phyloP scores from a whole-genome alignment of 2,113 vertebrate species.

The Eidolon helvum region DNA sequence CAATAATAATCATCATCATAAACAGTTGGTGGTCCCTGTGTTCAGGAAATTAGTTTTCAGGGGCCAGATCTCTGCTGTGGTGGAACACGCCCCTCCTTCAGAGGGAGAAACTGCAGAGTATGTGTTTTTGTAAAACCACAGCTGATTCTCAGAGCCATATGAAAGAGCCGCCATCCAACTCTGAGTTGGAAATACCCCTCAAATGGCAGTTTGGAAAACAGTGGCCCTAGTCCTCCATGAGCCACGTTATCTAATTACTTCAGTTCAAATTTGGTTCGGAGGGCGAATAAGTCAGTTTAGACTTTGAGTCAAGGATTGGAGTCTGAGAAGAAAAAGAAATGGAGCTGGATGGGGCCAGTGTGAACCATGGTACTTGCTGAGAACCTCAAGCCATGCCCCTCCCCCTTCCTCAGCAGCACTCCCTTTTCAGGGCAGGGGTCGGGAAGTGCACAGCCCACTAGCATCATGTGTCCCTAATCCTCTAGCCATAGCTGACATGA shows the following conservation, averaged over 20 bases:
- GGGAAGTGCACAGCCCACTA: neutral
- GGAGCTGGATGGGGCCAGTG: neutral
- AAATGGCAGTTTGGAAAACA: neutral
- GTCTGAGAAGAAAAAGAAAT: neutral
- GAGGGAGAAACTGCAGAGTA: neutral
- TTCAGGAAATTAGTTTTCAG: conserved; percentile 65
- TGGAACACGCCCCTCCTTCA: neutral
- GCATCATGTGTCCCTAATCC: neutral
- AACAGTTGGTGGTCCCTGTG: neutral
- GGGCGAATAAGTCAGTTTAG: neutral
- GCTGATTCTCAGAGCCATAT: neutral
- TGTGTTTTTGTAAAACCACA: neutral
- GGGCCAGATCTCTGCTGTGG: conserved; percentile 18
- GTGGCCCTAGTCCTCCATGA: neutral
- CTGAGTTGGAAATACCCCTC: neutral
- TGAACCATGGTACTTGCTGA: neutral
- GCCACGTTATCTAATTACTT: neutral
- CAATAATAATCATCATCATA: neutral
- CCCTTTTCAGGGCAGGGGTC: neutral
- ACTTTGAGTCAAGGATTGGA: neutral
- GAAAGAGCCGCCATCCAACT: neutral
- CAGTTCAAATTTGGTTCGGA: neutral
- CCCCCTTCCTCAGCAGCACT: neutral
- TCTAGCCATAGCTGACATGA: neutral
- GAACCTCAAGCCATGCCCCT: neutral